These are phyloP conservation scores for Paradisaea rubra DNA, from an alignment of 2,113 vertebrate genomes.

Conservation along the genomic window DNA sequence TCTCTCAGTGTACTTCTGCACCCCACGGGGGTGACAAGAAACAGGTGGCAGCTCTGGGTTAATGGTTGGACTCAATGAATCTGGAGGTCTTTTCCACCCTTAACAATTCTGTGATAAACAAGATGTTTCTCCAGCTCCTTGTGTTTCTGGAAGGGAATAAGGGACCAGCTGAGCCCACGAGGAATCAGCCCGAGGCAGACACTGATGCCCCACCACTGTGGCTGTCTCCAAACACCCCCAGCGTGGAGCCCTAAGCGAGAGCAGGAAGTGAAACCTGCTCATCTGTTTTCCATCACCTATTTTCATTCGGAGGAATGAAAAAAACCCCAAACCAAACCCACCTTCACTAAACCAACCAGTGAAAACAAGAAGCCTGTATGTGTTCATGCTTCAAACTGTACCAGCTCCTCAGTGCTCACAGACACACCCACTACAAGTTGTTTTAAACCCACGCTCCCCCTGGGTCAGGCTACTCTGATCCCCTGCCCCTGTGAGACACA, in stretches of 20 bases:
- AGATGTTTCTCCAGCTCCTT: not conserved
- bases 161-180: not conserved
- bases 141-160: not conserved
- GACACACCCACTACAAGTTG: fast-evolving
- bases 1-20: not conserved
- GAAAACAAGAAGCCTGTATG: not conserved
- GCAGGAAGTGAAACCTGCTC: not conserved
- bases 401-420: not conserved
- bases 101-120: not conserved
- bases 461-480: not conserved
- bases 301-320: not conserved
- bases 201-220: not conserved
- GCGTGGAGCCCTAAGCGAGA: fast-evolving
- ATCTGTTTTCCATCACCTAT: not conserved
- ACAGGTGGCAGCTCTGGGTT: not conserved
- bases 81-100: not conserved
- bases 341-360: not conserved
- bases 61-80: not conserved
- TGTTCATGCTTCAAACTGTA: not conserved
- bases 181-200: not conserved
- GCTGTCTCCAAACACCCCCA: not conserved
- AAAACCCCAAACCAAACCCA: not conserved
- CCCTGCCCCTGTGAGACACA: not conserved
- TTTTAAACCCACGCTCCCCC: not conserved
- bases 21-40: fast-evolving